Conservation (phyloP, 2,113 vertebrate genomes). For the Macaca mulatta region DNA sequence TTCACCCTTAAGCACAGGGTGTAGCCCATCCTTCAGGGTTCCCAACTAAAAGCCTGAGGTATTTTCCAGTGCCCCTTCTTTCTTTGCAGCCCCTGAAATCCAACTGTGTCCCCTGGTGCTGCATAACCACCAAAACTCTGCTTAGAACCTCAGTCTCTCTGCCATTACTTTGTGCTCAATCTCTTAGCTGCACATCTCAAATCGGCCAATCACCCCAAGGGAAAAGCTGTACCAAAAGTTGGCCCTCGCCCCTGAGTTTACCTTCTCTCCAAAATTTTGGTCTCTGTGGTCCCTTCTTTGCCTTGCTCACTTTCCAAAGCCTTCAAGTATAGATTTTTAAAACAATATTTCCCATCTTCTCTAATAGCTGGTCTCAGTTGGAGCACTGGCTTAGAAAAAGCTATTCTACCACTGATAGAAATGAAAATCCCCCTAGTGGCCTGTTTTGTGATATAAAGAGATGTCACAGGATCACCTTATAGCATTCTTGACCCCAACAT, state of each 20-base stretch:
- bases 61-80: background rate
- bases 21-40: background rate
- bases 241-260: background rate
- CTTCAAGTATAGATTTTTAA: background rate
- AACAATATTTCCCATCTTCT: background rate
- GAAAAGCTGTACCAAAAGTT: background rate
- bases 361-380: background rate
- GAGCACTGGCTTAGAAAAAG: conserved; percentile 4
- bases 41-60: background rate
- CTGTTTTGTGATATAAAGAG: conserved; percentile 14
- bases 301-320: background rate
- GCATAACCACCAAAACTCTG: background rate
- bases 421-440: conserved; percentile 6
- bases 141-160: background rate
- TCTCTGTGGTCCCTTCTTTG: background rate
- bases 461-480: background rate
- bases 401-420: background rate
- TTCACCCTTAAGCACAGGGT: background rate
- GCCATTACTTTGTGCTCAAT: background rate
- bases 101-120: background rate
- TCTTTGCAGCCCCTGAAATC: background rate
- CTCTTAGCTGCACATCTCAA: background rate
- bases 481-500: background rate
- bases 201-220: background rate
- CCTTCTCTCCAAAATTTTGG: conserved; percentile 4